Base-by-base conservation (phyloP, 2,888 invertebrate genomes). In the Erebia ligea region DNA sequence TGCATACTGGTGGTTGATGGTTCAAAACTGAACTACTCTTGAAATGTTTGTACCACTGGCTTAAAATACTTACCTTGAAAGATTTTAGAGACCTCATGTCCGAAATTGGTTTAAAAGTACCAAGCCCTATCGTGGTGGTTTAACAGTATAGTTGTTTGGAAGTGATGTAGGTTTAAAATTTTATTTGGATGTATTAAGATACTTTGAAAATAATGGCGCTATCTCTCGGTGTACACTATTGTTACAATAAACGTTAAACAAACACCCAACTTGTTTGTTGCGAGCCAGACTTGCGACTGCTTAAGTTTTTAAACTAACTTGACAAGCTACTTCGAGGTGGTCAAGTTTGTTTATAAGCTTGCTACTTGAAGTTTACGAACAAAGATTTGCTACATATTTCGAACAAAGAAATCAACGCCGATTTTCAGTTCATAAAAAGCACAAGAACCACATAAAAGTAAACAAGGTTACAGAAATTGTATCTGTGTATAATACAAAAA, bases 201-300 rank as follows among this genome's bases (percentile, higher is more conserved):
- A 17, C 17, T 52, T 10, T 17, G 19, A 54, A 54, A 54, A 10
- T 9, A 19, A 9, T 9, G 19, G 10, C 10, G 10, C 61, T 25
- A 15, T 21, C 48, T 62, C 62, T 9, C 15, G 8, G 21, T 15
- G 19, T 62, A 52, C 17, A 17, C 48, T 63, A 34, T 52, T 63
- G 63, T 63, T 63, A 63, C 62, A 63, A 52, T 63, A 63, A 52
- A 52, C 34, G 52, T 64, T 64, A 52, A 65, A 70, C 66, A 59
- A 61, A 65, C 65, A 65, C 52, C 69, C 61, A 66, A 70, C 65
- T 65, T 70, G 69, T 48, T 70, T 66, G 59, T 66, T 59, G 64
- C 40, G 64, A 52, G 19, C 52, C 58, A 42, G 13, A 66, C 59
- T 66, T 59, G 42, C 34, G 17, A 52, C 64, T 50, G 52, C 52